phyloP scores from a whole-genome alignment of 2,113 vertebrate genomes.

The Toxostoma redivivum region DNA sequence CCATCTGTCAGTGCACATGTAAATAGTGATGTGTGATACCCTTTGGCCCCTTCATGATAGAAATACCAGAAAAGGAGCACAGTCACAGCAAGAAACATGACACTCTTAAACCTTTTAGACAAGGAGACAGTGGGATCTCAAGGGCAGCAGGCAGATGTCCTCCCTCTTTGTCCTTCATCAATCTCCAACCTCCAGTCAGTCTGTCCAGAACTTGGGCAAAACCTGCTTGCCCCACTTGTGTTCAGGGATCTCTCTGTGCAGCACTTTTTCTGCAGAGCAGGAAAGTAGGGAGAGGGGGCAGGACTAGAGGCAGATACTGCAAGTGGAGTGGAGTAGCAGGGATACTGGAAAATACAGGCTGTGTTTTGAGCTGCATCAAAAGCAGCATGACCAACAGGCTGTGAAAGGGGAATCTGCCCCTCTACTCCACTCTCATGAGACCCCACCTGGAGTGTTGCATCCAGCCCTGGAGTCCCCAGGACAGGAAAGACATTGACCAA shows the following conservation, averaged over 20 bases:
- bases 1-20: background rate
- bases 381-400: background rate
- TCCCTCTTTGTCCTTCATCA: background rate
- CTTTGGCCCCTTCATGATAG: background rate
- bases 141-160: background rate
- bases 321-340: background rate
- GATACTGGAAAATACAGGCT: background rate
- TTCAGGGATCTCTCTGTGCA: background rate
- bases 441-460: background rate
- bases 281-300: background rate
- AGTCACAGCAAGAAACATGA: background rate
- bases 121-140: background rate
- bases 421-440: background rate
- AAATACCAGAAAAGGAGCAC: fast-evolving
- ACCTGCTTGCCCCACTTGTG: background rate
- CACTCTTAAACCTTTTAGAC: background rate
- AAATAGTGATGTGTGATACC: background rate
- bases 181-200: background rate
- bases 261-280: background rate
- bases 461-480: background rate
- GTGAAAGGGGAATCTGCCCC: background rate
- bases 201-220: background rate
- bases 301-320: background rate
- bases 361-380: background rate
- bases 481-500: fast-evolving